A percentile compares a stretch with the other conserved stretches of the same genome.
phyloP scores from a whole-genome alignment of 2,797 vertebrate species.

The Syndactyla subalaris region DNA sequence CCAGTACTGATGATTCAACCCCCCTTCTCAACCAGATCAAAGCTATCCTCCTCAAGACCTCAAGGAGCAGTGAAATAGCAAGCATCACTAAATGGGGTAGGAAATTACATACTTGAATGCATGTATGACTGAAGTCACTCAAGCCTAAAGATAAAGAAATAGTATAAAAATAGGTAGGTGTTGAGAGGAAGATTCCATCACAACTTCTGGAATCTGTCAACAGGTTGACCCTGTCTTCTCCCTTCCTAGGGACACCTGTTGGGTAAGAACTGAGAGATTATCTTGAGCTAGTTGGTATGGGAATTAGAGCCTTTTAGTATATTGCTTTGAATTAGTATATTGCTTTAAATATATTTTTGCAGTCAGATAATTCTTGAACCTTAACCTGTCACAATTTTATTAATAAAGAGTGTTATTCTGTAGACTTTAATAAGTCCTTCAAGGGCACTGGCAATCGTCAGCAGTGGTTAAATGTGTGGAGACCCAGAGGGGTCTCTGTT shows the following conservation, averaged over 20 bases:
- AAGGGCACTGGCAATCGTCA: too few relatives aligned
- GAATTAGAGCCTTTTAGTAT: not conserved
- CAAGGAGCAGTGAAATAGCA: not conserved
- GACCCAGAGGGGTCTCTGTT: not conserved
- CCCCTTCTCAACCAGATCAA: not conserved
- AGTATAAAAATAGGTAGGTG: not conserved
- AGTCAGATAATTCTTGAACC: not conserved
- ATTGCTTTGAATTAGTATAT: not conserved
- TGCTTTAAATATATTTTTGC: not conserved
- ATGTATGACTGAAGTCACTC: not conserved
- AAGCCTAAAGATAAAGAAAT: not conserved
- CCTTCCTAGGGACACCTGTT: accelerated
- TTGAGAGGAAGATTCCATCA: not conserved
- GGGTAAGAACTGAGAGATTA: not conserved
- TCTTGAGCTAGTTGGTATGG: not conserved
- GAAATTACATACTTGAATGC: not conserved
- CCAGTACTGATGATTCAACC: not conserved
- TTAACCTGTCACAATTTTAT: not conserved
- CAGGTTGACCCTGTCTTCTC: not conserved
- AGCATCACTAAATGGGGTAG: not conserved
- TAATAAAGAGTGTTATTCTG: not conserved
- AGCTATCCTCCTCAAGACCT: not conserved
- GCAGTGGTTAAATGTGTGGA: not conserved
- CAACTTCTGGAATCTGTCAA: not conserved
- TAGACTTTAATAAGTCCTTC: not conserved